These are phyloP conservation scores for Papilio demoleus DNA, from an alignment of 2,888 invertebrate species.

Conservation along the genomic window DNA sequence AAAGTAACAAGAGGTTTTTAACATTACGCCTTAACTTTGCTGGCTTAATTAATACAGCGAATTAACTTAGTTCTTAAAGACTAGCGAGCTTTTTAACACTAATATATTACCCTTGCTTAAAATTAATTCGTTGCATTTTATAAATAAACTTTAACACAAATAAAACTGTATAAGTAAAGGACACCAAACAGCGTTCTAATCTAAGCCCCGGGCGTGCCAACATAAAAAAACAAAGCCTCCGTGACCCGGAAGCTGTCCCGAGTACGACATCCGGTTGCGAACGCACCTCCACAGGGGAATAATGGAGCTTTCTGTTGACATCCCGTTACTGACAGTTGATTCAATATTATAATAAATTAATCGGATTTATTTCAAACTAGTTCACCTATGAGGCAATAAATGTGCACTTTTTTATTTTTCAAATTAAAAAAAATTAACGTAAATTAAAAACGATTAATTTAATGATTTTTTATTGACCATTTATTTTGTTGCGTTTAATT, in stretches of 20 bases:
- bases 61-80: slow-evolving; percentile 28
- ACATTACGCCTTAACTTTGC: slow-evolving; percentile 29
- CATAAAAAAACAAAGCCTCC: slow-evolving; percentile 34
- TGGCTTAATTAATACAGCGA: slow-evolving; percentile 28
- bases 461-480: too few species aligned
- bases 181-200: slow-evolving; percentile 33
- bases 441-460: too few species aligned
- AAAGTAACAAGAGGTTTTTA: slow-evolving; percentile 26
- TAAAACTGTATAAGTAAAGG: slow-evolving; percentile 18
- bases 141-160: slow-evolving; percentile 17
- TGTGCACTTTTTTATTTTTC: too few species aligned
- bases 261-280: slow-evolving; percentile 35
- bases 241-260: slow-evolving; percentile 37
- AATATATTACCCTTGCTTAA: slow-evolving; percentile 9
- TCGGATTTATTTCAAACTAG: not conserved
- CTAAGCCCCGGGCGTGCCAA: slow-evolving; percentile 33
- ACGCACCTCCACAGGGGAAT: slow-evolving; percentile 36
- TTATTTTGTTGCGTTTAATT: too few species aligned
- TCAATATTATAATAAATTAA: slow-evolving; percentile 8
- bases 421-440: too few species aligned
- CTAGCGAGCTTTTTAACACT: slow-evolving; percentile 15
- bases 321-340: slow-evolving; percentile 30
- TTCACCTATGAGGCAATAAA: too few species aligned
- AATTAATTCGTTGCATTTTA: slow-evolving; percentile 22
- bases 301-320: slow-evolving; percentile 9